Base-by-base conservation (phyloP, 1,140 invertebrate genomes). In the Aphelinus atriplicis region DNA sequence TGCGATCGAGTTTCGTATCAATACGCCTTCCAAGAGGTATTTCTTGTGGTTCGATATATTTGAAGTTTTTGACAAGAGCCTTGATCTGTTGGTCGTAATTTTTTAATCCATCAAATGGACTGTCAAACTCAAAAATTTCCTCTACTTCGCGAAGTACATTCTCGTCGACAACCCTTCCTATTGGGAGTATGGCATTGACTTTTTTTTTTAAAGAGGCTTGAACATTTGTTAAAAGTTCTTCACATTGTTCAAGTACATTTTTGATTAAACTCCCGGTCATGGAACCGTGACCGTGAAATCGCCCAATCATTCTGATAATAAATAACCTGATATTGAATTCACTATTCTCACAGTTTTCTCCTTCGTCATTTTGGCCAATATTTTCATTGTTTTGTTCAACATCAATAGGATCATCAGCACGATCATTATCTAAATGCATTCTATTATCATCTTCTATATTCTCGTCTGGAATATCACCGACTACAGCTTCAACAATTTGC, bases 1-100 rank as follows among this genome's bases (percentile, higher is more conserved):
- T 53, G 47, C 43, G 26, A 68, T 72, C 65, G 50, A 77, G 46
- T 62, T 56, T 68, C 45, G 10, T 43, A 53, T 66, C 64, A 3
- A 53, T 66, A 7, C 64, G 64, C 2, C 42, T 47, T 51, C 64
- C 50, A 42, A 66, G 64, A 53, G 64, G 64, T 47, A 66, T 66
- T 66, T 66, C 64, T 47, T 26, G 2, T 42, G 64, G 64, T 53
- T 53, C 48, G 3, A 66, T 66, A 43, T 66, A 66, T 9, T 50
- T 26, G 53, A n/a, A 53, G 9, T 53, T 51, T 2, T 66, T 46
- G 10, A 66, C 10, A n/a, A 66, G 1, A 42, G 64, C 48, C 42
- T 53, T 2, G 1, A 66, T 53, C 47, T 66, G 64, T 43, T 66
- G 48, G 53, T 66, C 64, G 43, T 66, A 66, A 43, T 3, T 66